Percentiles rank a stretch among this genome's conserved stretches.
These are phyloP conservation scores for Cheilosia grossa DNA, from an alignment of 2,888 invertebrate species.

Conservation along the genomic window DNA sequence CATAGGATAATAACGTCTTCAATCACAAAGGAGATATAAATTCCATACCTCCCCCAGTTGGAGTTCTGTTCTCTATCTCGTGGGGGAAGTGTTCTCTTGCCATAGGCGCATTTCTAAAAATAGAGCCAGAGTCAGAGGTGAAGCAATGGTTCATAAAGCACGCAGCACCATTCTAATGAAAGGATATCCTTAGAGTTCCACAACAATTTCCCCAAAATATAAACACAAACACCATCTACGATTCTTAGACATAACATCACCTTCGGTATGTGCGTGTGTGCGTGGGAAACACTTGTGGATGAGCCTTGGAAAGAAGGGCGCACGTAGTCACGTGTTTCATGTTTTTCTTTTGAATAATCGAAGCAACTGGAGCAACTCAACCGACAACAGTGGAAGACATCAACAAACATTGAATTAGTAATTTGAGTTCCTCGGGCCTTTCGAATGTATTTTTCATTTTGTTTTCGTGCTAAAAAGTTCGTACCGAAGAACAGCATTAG, in stretches of 20 bases:
- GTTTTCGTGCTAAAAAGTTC: neutral
- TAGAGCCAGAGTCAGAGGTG: constrained; percentile 10
- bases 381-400: constrained; percentile 23
- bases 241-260: constrained; percentile 1
- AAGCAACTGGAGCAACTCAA: constrained; percentile 16
- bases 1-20: constrained; percentile 58
- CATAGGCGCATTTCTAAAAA: constrained; percentile 16
- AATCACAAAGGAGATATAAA: constrained; percentile 31
- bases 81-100: constrained; percentile 15
- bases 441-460: constrained; percentile 23
- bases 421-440: constrained; percentile 10
- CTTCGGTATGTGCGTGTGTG: too few species aligned
- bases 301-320: neutral
- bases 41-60: constrained; percentile 12
- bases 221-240: neutral
- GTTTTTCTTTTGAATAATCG: constrained; percentile 15
- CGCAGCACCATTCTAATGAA: constrained; percentile 25
- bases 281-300: neutral
- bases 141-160: constrained; percentile 15
- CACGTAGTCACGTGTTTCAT: constrained; percentile 3
- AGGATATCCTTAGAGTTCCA: constrained; percentile 28
- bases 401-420: constrained; percentile 33
- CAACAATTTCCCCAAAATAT: neutral
- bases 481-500: constrained; percentile 15
- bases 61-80: neutral